Percentiles rank a stretch among this genome's conserved stretches.
These are phyloP conservation scores for Bungarus multicinctus DNA, from an alignment of 2,113 vertebrate species.

Conservation along the genomic window DNA sequence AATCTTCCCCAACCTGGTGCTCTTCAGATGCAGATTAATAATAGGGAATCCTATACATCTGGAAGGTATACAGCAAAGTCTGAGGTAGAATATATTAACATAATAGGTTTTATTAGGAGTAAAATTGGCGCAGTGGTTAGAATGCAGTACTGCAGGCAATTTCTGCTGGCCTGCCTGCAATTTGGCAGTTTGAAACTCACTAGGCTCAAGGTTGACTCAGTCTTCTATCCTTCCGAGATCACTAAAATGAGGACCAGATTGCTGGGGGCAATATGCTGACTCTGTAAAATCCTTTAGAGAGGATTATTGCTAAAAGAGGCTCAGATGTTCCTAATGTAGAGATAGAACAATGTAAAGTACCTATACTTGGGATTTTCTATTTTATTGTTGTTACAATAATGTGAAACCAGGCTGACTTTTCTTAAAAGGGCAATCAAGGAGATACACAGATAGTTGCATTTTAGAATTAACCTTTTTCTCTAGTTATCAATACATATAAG, in stretches of 20 bases:
- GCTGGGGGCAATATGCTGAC: too few species aligned
- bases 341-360: neutral
- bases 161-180: too few species aligned
- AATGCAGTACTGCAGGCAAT: too few species aligned
- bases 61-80: neutral
- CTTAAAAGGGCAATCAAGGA: neutral
- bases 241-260: too few species aligned
- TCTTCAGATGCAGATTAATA: neutral
- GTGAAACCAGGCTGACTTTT: constrained; percentile 36
- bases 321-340: neutral
- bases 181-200: too few species aligned
- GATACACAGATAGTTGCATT: constrained; percentile 7
- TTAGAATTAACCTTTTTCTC: constrained; percentile 21
- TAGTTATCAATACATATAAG: constrained; percentile 39
- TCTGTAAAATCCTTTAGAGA: too few species aligned
- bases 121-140: neutral
- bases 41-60: neutral
- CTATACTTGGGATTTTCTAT: constrained; percentile 3
- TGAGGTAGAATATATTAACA: neutral
- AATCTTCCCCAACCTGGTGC: neutral
- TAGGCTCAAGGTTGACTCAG: too few species aligned
- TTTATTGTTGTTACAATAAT: constrained; percentile 26
- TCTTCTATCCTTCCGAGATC: too few species aligned
- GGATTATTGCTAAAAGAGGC: neutral
- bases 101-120: neutral